Base-by-base conservation (phyloP, 2,113 vertebrate species). In the Balaeniceps rex region DNA sequence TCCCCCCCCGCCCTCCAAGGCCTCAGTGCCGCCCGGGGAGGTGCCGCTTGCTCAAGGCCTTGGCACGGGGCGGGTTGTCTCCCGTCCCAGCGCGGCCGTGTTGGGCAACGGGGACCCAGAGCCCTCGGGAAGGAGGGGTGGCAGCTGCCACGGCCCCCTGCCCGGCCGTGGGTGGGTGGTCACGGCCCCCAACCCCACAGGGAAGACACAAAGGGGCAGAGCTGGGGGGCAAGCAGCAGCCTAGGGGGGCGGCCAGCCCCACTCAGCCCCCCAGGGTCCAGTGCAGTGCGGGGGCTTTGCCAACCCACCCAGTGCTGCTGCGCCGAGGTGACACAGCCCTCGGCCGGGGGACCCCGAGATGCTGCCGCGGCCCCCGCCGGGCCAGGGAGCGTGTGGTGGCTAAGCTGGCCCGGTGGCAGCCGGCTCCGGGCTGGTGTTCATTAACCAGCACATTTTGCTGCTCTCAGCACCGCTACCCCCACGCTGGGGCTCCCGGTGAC, bases 381-480 rank as follows among this genome's bases (percentile, higher is more conserved):
- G 13, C 10, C 26, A 15, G 12, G 40, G 34, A 69, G 40, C 49
- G 6, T 0, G 31, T 12, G 57, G 81, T 29, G 57, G 82, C 95
- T 44, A 12, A 24, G 64, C 29, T 36, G 83, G 49, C 85, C 83
- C 74, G 23, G 1, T 12, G 15, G 84, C 95, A 68, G 71, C 60
- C 2, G 0, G 18, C 76, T 83, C 40, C 61, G 46, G 65, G 52
- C 71, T 90, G 96, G 70, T 96, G 91, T 95, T 96, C 94, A 97
- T 97, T 96, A 97, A 97, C 91, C 88, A 96, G 93, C 29, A 1
- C 2, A 0, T 96, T 95, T 42, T 94, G 96, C 96, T 96, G 94
- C 31, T 13, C 94, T 95, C 94, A 96, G 96, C 94, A 95, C 74
- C 82, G 94, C 90, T 81, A 90, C 11, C 28, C 36, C 55, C 8